These are phyloP conservation scores for Himalopsyche phryganea DNA, from an alignment of 1,140 invertebrate genomes.

Conservation along the genomic window DNA sequence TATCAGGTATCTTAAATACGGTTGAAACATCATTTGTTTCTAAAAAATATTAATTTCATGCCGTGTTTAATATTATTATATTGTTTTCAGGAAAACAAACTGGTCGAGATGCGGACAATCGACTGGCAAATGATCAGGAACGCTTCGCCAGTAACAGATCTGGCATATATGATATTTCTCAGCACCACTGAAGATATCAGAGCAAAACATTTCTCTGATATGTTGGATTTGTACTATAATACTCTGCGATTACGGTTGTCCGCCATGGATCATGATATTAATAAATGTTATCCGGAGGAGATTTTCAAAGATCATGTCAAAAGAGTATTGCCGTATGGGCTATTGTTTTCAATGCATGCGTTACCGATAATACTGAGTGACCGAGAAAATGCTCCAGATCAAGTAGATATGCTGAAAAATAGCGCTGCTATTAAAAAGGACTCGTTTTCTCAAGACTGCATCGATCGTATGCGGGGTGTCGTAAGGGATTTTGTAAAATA, in stretches of 20 bases:
- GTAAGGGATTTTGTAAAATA: neutral
- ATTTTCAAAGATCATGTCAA: conserved; percentile 43
- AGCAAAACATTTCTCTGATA: conserved; percentile 43
- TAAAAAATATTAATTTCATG: neutral
- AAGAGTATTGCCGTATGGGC: conserved; percentile 38
- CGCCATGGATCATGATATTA: conserved; percentile 42
- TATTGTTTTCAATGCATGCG: conserved; percentile 40
- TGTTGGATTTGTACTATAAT: conserved; percentile 55
- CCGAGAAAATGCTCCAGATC: conserved; percentile 35
- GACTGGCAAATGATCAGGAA: conserved; percentile 57
- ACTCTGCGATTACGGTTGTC: conserved; percentile 43
- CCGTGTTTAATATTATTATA: conserved; percentile 1
- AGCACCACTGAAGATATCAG: conserved; percentile 50
- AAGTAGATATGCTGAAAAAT: neutral
- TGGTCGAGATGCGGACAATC: conserved; percentile 46
- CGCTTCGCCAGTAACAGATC: conserved; percentile 56
- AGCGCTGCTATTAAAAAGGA: neutral
- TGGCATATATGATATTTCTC: conserved; percentile 57
- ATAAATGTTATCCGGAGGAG: conserved; percentile 46
- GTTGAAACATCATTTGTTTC: neutral
- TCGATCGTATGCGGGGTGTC: conserved; percentile 4
- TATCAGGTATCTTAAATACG: neutral
- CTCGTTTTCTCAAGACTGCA: neutral
- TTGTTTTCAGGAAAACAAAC: conserved; percentile 26
- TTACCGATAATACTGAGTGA: conserved; percentile 39